Evolutionary conservation across 2,797 vertebrate genomes (phyloP).

Genomic region (Lacerta agilis): DNA sequence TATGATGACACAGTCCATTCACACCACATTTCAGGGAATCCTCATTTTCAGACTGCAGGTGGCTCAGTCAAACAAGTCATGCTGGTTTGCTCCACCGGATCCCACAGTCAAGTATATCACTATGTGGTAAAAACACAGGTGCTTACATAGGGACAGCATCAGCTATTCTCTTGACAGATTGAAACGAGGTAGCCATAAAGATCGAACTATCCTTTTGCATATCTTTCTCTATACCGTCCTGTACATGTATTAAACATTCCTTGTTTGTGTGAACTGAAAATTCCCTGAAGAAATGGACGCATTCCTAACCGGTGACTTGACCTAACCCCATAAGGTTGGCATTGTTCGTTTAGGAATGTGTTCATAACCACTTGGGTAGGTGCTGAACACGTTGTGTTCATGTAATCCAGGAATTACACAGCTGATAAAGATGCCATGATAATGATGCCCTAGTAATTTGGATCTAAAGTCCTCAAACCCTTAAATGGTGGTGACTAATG

Average conservation of each 20-base stretch:
- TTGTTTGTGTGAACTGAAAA: background rate
- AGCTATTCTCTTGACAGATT: background rate
- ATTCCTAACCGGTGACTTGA: background rate
- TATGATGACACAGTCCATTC: background rate
- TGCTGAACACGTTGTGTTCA: background rate
- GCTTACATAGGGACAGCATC: background rate
- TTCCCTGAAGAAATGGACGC: background rate
- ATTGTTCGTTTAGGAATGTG: conserved; percentile 1
- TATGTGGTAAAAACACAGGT: background rate
- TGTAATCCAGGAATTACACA: conserved; percentile 15
- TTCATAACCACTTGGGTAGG: rapidly evolving
- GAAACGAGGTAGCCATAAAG: background rate
- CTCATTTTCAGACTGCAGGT: background rate
- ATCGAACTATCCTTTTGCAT: background rate
- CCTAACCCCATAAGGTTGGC: background rate
- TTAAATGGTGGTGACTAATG: conserved; percentile 23
- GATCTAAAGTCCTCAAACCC: conserved; percentile 3
- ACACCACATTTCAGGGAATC: background rate
- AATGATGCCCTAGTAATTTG: conserved; percentile 15
- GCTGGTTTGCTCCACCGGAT: background rate
- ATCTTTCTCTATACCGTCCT: background rate
- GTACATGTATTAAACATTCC: background rate
- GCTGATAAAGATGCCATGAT: conserved; percentile 13
- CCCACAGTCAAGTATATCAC: background rate
- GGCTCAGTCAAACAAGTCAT: background rate